Percentiles rank a stretch among this genome's conserved stretches.
These are phyloP conservation scores for Parnassius glacialis DNA, from an alignment of 2,888 invertebrate genomes.

Conservation along the genomic window DNA sequence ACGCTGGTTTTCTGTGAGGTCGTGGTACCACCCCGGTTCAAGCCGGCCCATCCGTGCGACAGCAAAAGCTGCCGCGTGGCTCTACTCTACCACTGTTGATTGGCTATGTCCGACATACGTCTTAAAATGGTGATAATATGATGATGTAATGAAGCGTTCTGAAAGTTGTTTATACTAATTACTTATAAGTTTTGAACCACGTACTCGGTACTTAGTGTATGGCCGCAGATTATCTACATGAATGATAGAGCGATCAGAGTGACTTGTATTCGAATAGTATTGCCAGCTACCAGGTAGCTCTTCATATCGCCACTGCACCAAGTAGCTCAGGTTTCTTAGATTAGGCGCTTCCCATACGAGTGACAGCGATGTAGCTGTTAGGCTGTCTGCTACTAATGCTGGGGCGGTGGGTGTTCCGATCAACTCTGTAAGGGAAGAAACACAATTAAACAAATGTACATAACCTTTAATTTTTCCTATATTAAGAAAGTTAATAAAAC, in stretches of 20 bases:
- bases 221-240: conserved; percentile 90
- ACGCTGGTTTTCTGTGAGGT: too few species aligned
- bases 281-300: conserved; percentile 88
- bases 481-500: not conserved
- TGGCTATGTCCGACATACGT: too few species aligned
- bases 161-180: not conserved
- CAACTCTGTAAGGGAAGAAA: conserved; percentile 37
- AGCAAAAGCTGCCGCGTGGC: too few species aligned
- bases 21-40: too few species aligned
- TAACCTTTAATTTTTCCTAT: not conserved
- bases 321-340: conserved; percentile 78
- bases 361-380: conserved; percentile 89
- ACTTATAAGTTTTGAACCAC: conserved; percentile 31
- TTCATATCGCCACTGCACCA: conserved; percentile 89
- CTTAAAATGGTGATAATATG: not conserved
- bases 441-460: not conserved
- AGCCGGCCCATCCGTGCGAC: too few species aligned
- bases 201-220: conserved; percentile 94
- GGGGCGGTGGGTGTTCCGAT: conserved; percentile 87
- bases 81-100: too few species aligned
- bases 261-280: conserved; percentile 88
- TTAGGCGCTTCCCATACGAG: conserved; percentile 87
- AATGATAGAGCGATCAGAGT: conserved; percentile 84
- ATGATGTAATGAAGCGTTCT: not conserved
- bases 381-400: conserved; percentile 87